Evolutionary conservation across 1,140 invertebrate species (phyloP).

Genomic region (Cydia amplana): DNA sequence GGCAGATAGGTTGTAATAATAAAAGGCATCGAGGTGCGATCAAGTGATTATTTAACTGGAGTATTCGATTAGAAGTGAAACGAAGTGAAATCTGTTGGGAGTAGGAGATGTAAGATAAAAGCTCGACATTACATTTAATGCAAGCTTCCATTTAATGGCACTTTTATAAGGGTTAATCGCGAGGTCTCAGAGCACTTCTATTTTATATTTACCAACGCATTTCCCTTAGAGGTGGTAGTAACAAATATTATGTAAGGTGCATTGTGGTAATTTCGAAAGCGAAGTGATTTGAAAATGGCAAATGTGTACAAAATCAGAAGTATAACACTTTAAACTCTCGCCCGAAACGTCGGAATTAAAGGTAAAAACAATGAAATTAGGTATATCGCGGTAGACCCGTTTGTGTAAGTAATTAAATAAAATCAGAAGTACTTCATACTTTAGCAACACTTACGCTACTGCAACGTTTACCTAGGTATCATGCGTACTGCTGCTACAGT

Average conservation of each 20-base stretch:
- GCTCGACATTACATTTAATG: background rate
- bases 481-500: background rate
- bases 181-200: background rate
- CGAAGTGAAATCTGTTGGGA: background rate
- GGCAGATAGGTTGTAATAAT: conserved; percentile 11
- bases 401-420: too few species aligned
- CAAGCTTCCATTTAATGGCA: background rate
- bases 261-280: too few species aligned
- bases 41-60: conserved; percentile 14
- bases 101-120: background rate
- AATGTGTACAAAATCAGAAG: too few species aligned
- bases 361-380: too few species aligned
- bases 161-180: conserved; percentile 13
- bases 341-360: too few species aligned
- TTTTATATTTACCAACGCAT: background rate
- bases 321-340: too few species aligned
- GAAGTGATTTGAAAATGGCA: too few species aligned
- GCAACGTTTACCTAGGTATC: too few species aligned
- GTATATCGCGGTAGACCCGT: too few species aligned
- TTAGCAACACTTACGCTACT: too few species aligned
- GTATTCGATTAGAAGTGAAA: conserved; percentile 9
- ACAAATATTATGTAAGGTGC: too few species aligned
- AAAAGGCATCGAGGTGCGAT: conserved; percentile 12
- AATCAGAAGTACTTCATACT: too few species aligned
- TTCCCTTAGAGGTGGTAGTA: background rate